A percentile compares a stretch with the other conserved stretches of the same genome.
phyloP scores from a whole-genome alignment of 2,797 vertebrate genomes.

The Ptychadena robeensis region DNA sequence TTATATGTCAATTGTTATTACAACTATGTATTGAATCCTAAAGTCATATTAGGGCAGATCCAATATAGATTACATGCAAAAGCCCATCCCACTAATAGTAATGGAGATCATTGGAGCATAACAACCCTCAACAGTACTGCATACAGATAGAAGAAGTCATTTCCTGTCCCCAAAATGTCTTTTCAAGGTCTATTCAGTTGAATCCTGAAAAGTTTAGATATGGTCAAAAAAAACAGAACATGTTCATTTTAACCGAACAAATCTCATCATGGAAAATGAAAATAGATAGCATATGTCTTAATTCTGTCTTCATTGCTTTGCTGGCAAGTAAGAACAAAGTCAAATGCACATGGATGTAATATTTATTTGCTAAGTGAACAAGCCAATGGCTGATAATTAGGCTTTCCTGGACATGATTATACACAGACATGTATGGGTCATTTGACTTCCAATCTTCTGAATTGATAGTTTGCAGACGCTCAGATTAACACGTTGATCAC shows the following conservation, averaged over 20 bases:
- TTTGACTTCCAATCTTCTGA: conserved; percentile 7
- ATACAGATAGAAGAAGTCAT: neutral
- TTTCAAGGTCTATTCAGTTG: neutral
- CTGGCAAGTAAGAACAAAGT: conserved; percentile 56
- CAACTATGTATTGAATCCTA: too few species aligned
- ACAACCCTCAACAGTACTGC: neutral
- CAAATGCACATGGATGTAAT: conserved; percentile 53
- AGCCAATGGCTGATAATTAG: conserved; percentile 28
- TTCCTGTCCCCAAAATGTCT: neutral
- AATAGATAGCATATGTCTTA: neutral
- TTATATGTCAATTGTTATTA: too few species aligned
- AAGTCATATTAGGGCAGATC: too few species aligned
- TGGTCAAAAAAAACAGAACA: neutral
- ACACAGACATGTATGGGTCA: conserved; percentile 7
- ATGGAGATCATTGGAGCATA: neutral
- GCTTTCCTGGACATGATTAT: neutral
- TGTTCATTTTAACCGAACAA: neutral
- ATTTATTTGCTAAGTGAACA: conserved; percentile 40
- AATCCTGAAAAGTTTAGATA: neutral
- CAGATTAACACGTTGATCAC: neutral
- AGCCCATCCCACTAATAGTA: neutral
- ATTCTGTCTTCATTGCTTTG: conserved; percentile 19
- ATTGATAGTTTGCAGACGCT: neutral
- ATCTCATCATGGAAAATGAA: neutral
- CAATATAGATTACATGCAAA: too few species aligned